Evolutionary conservation across 2,113 vertebrate species (phyloP).

Genomic region (Morone saxatilis): DNA sequence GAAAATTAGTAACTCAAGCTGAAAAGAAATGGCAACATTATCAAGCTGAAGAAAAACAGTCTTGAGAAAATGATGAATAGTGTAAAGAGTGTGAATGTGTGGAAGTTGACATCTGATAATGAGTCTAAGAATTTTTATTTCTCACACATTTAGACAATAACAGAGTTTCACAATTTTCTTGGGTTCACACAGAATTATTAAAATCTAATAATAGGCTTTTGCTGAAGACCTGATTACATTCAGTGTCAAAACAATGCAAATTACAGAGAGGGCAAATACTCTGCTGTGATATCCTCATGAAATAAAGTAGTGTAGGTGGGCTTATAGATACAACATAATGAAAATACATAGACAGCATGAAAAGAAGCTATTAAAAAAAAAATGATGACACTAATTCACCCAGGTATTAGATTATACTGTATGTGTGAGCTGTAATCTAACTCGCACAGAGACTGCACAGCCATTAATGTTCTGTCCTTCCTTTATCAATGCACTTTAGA

Average conservation of each 20-base stretch:
- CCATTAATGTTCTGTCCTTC: conserved; percentile 28
- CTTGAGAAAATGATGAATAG: neutral
- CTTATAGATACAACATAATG: conserved; percentile 1
- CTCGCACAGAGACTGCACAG: neutral
- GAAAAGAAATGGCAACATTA: neutral
- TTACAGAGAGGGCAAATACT: neutral
- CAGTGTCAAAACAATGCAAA: conserved; percentile 23
- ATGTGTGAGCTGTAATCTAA: conserved; percentile 15
- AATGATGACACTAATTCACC: conserved; percentile 12
- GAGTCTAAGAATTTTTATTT: neutral
- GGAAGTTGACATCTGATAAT: conserved; percentile 3
- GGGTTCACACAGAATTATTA: conserved; percentile 19
- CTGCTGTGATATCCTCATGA: neutral
- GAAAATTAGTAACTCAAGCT: neutral
- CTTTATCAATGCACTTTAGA: conserved; percentile 13
- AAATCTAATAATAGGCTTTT: conserved; percentile 30
- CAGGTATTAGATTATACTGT: conserved; percentile 10
- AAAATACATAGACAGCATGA: neutral
- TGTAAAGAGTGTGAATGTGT: neutral
- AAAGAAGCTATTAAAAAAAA: neutral
- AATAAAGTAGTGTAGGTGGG: conserved; percentile 4
- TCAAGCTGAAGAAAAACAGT: neutral
- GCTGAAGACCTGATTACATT: conserved; percentile 25
- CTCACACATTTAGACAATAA: conserved; percentile 10
- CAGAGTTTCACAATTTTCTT: neutral